These are phyloP conservation scores for Hystrix cristata DNA, from an alignment of 2,113 vertebrate genomes.

Conservation along the genomic window DNA sequence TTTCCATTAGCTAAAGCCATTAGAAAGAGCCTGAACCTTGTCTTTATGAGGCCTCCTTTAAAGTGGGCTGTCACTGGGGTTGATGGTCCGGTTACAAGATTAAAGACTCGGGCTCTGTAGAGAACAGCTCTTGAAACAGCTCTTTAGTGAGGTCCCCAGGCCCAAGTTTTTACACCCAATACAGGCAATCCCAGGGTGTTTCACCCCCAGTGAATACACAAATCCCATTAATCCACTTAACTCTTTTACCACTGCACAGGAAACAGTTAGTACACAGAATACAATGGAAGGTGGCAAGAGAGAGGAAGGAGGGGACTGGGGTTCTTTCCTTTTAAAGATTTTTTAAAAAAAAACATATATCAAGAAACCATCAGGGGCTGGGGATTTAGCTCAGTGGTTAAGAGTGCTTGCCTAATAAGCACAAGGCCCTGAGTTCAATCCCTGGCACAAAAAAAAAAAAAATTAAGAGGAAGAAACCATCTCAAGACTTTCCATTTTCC, in stretches of 20 bases:
- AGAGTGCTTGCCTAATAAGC: no score
- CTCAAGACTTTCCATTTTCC: background rate
- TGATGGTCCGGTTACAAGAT: constrained; percentile 77
- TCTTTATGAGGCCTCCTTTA: constrained; percentile 76
- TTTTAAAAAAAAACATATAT: background rate
- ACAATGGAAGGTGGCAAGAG: background rate
- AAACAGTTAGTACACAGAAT: background rate
- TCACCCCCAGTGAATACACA: constrained; percentile 19
- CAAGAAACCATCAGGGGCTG: no score
- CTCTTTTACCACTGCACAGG: background rate
- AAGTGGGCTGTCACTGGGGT: constrained; percentile 73
- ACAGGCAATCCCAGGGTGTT: constrained; percentile 12
- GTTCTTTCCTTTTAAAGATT: constrained; percentile 24
- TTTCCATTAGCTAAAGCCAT: constrained; percentile 79
- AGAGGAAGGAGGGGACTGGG: background rate
- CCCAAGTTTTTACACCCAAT: constrained; percentile 41
- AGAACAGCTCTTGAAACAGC: constrained; percentile 69
- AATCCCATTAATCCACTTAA: background rate
- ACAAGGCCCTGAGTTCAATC: no score
- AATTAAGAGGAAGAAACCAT: background rate
- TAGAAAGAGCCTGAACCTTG: constrained; percentile 61
- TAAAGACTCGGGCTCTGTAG: constrained; percentile 69
- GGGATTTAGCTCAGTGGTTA: no score
- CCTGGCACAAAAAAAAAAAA: no score
- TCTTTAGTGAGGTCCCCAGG: constrained; percentile 56